These are phyloP conservation scores for Anas platyrhynchos DNA, from an alignment of 2,113 vertebrate species.

Conservation along the genomic window DNA sequence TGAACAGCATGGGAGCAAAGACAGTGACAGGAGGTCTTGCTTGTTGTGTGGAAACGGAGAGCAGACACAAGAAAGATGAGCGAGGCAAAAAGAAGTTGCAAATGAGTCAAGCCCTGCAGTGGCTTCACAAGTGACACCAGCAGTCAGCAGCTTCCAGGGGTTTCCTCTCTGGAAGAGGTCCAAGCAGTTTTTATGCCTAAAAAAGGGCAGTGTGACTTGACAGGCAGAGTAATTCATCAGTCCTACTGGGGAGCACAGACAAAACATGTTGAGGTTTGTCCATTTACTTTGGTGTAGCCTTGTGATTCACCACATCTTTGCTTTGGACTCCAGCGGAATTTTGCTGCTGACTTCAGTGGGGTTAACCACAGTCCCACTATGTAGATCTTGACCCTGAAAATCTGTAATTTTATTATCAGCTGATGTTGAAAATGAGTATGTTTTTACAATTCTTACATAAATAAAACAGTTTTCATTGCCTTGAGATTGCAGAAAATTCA, in stretches of 20 bases:
- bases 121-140: not conserved
- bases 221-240: not conserved
- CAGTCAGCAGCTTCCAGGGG: not conserved
- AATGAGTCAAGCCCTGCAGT: not conserved
- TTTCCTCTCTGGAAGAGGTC: slow-evolving; percentile 17
- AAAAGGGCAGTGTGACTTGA: slow-evolving; percentile 9
- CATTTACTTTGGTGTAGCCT: not conserved
- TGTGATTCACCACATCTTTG: not conserved
- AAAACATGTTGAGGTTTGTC: not conserved
- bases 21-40: not conserved
- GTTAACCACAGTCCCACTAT: not conserved
- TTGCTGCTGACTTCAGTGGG: not conserved
- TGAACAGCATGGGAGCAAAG: not conserved
- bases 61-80: not conserved
- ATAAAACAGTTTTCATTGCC: not conserved
- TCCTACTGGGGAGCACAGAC: not conserved
- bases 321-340: not conserved
- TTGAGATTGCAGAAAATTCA: not conserved
- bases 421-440: not conserved
- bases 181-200: not conserved
- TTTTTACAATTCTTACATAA: not conserved
- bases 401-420: not conserved
- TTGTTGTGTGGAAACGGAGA: not conserved
- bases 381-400: not conserved
- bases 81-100: not conserved